Base-by-base conservation (phyloP, 2,888 invertebrate species). In the Phania funesta region DNA sequence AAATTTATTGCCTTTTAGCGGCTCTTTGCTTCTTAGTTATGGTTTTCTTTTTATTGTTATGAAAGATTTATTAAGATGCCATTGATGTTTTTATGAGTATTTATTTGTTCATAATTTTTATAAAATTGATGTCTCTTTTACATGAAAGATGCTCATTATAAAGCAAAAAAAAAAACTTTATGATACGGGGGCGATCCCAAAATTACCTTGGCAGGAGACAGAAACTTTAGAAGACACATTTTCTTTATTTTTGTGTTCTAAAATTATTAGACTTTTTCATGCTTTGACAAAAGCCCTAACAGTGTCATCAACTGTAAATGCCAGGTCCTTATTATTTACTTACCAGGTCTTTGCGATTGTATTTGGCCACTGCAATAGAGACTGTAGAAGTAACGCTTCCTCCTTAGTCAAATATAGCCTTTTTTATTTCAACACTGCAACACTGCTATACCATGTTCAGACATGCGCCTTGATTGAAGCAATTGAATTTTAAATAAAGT, bases 11-110 rank as follows among this genome's bases (percentile, higher is more conserved):
- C 16, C 8, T 7, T 38, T 38, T 38, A 11, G 35, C 13, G 11
- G 9, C 1, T 44, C 18, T 44, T 44, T 44, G 16, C 41, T 44
- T 16, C 4, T 44, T 11, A 7, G 1, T 18, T 44, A 6, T 16
- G 26, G 18, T 24, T 60, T n/a, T 6, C 65, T 67, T 76, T 41
- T 67, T 22, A 50, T 44, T 29, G 46, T 67, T 67, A 76, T 67
- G 41, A 76, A 76, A 76, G 67, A 67, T 76, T 67, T 76, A 76
- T 76, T 67, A 60, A 67, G 67, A 16, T 41, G 64, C 54, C 22
- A 56, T 50, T 46, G 46, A 46, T 64, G 54, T 35, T 54, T 64
- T 54, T 74, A 64, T 54, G 41, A 46, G 44, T 24, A 64, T 46
- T 32, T 32, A 38, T 44, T 54, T 56, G 46, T 35, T 3, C 35